Conservation (phyloP, 2,888 invertebrate species). For the Drosophila melanosoma region DNA sequence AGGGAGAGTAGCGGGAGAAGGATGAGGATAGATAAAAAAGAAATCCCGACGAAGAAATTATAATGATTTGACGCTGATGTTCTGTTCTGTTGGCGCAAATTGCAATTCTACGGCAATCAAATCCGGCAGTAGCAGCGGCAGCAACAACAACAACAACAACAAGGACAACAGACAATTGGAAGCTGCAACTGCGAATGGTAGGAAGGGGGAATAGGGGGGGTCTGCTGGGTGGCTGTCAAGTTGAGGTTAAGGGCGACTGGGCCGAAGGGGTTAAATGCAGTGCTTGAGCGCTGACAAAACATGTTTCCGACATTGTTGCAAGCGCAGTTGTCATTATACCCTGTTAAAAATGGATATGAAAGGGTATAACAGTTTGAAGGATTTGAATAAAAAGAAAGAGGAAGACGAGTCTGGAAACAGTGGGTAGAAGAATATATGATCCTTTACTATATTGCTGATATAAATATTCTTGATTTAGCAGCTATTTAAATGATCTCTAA, state of each 20-base stretch:
- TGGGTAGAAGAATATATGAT: background rate
- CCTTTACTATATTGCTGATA: background rate
- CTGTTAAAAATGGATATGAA: background rate
- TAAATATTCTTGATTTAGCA: background rate
- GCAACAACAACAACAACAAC: slow-evolving; percentile 28
- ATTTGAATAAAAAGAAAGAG: too few relatives aligned
- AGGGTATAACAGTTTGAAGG: background rate
- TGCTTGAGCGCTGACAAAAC: slow-evolving; percentile 76
- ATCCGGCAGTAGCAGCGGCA: slow-evolving; percentile 58
- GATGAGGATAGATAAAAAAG: slow-evolving; percentile 13
- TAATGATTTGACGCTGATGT: slow-evolving; percentile 80
- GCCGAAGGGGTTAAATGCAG: slow-evolving; percentile 73
- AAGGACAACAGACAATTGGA: slow-evolving; percentile 55
- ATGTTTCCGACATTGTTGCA: slow-evolving; percentile 71
- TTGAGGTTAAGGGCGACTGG: slow-evolving; percentile 29
- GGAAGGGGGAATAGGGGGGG: background rate
- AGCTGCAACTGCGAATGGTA: background rate
- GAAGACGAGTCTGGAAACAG: too few relatives aligned
- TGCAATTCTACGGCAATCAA: slow-evolving; percentile 80
- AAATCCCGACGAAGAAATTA: slow-evolving; percentile 74
- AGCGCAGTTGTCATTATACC: slow-evolving; percentile 39
- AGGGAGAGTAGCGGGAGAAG: background rate
- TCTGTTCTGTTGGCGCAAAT: slow-evolving; percentile 79
- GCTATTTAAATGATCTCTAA: background rate
- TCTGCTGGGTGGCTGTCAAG: slow-evolving; percentile 8